Base-by-base conservation (phyloP, 2,888 invertebrate species). In the Synanthedon andrenaeformis region DNA sequence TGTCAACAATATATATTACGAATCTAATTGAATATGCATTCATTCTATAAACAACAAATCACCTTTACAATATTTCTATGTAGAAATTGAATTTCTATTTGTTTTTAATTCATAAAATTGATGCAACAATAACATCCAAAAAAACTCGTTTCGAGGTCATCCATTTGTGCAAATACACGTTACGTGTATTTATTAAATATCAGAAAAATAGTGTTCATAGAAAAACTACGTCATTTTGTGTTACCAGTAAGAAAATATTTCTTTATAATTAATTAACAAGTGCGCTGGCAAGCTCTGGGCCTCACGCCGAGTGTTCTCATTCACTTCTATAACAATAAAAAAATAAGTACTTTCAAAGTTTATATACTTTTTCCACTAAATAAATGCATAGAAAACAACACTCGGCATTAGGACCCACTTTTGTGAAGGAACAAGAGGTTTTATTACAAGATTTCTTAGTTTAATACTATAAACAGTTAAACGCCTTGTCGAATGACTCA, bases 1-100 rank as follows among this genome's bases (percentile, higher is more conserved):
- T 83, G 72, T 85, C 85, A 86, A 87, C 87, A 87, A 82, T 85
- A 76, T 78, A 80, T 82, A 78, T 75, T 81, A 81, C 67, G 73
- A 74, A 62, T 76, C 76, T 82, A 76, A 73, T 69, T 67, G 61
- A 66, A 71, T 70, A 76, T 72, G 71, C 78, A 65, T 70, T 69
- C 64, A 66, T 76, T 73, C 50, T 76, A 69, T 75, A 69, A 71
- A 79, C 71, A 77, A 78, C 81, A 82, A 76, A 72, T 76, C 70
- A 67, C 66, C 67, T 65, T 72, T 61, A 66, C 64, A 52, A 49
- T 51, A 14, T 51, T 69, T 70, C 60, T 19, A 58, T 62, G 63
- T 70, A 70, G 67, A 77, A 76, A 80, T 75, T 74, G 68, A 59
- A 75, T 73, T 73, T 71, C 71, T 67, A 68, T 69, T 71, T 35